phyloP scores from a whole-genome alignment of 2,113 vertebrate species.

The Syrmaticus mikado region DNA sequence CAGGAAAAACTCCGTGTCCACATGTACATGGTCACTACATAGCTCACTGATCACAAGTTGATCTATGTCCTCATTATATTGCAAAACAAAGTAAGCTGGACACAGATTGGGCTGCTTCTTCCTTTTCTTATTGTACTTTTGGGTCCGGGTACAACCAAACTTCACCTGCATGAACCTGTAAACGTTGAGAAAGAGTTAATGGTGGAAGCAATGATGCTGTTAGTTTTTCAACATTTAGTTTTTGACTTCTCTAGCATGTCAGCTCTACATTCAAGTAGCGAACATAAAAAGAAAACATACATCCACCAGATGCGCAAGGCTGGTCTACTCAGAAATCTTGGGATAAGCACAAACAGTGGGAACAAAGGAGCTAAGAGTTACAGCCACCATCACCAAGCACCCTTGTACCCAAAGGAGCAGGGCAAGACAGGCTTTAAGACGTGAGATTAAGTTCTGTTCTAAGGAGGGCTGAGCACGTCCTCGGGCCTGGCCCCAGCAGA shows the following conservation, averaged over 20 bases:
- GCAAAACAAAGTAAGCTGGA: neutral
- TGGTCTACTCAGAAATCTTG: neutral
- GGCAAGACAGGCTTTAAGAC: neutral
- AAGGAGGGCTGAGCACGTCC: too few relatives aligned
- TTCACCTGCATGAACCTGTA: neutral
- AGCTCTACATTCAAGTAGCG: neutral
- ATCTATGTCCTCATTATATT: neutral
- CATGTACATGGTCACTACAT: fast-evolving
- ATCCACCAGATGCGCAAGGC: fast-evolving
- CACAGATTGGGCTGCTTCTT: neutral
- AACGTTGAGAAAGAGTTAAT: fast-evolving
- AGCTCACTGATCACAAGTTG: neutral
- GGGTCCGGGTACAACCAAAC: neutral
- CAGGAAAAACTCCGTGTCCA: fast-evolving
- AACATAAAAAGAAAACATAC: neutral
- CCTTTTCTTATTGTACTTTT: neutral
- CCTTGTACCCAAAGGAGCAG: neutral
- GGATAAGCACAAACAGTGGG: neutral
- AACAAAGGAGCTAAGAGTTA: neutral
- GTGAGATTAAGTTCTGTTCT: neutral
- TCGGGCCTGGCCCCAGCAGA: neutral
- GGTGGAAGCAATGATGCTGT: neutral
- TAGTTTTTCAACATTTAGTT: neutral
- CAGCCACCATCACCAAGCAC: neutral
- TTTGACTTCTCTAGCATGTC: neutral